Percentiles rank a stretch among this genome's conserved stretches.
phyloP scores from a whole-genome alignment of 35 echinoderm and acorn worm species.

The Amphiura filiformis region DNA sequence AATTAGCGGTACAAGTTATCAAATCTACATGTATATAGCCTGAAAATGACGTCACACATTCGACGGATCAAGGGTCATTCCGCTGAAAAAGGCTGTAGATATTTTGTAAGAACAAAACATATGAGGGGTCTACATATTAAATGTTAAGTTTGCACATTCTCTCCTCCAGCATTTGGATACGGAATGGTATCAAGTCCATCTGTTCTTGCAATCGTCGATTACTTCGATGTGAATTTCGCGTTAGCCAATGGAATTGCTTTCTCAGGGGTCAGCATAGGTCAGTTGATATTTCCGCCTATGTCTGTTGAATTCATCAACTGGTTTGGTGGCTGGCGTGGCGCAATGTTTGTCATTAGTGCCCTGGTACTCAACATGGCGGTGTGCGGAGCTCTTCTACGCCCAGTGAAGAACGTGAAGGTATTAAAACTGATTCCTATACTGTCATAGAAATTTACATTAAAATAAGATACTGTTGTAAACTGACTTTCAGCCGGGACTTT shows the following conservation, averaged over 20 bases:
- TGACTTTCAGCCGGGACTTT: too few species aligned
- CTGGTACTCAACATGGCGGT: background rate
- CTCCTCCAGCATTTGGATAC: constrained; percentile 7
- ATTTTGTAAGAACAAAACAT: too few species aligned
- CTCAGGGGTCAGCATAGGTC: background rate
- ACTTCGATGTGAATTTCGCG: constrained; percentile 28
- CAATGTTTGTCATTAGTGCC: constrained; percentile 20
- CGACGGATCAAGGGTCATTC: too few species aligned
- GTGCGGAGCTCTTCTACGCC: constrained; percentile 9
- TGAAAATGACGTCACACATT: too few species aligned
- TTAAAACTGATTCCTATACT: too few species aligned
- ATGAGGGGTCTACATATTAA: too few species aligned
- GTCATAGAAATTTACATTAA: too few species aligned
- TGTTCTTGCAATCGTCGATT: background rate
- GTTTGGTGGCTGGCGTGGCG: constrained; percentile 28
- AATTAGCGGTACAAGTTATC: too few species aligned
- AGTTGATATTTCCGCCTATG: constrained; percentile 27
- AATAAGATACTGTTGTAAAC: too few species aligned
- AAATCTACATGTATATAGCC: too few species aligned
- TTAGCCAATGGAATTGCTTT: constrained; percentile 23
- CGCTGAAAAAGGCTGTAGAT: too few species aligned
- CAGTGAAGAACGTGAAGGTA: background rate
- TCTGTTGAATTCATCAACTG: constrained; percentile 3
- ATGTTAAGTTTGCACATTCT: background rate
- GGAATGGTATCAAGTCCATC: background rate